Evolutionary conservation across 2,888 invertebrate genomes (phyloP), one percentile per base, ranked within the genome.

Genomic region (Parapristionchus giblindavisi): DNA sequence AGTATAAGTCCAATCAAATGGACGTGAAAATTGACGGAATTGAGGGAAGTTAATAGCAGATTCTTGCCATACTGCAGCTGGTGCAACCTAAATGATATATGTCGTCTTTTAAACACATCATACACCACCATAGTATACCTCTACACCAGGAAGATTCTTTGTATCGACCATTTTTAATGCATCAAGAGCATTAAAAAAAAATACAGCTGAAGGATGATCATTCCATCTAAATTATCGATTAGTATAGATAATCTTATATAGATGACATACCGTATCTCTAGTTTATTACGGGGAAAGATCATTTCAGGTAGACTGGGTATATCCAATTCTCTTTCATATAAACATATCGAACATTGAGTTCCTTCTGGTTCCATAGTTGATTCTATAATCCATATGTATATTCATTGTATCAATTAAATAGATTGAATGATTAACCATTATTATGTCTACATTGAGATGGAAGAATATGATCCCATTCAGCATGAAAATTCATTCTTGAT

Each of bases 221-320:
- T 32, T 51, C 38, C 38, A 52, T 48, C 43, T 75, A 11, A 75
- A 34, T 43, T 54, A 24, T 63, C 40, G 32, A 40, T 1, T 2
- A 1, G 40, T 63, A 1, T 24, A 3, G 2, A 27, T 1, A 24
- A 34, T 32, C 51, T 32, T 17, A 32, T n/a, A 38, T 29, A 21
- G 48, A 52, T 11, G 52, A 88, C 95, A 94, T 61, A 90, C 89
- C 54, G 24, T 17, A 99, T 87, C 38, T 90, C 90, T 51, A 99
- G 90, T 77, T 92, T 89, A 88, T 99, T 99, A 84, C 94, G 93
- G 29, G 96, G 94, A 90, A 98, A 99, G 32, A 98, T 94, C 98
- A 99, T 99, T 88, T 99, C 99, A 5, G 99, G 99, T 85, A 84
- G 76, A 63, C 81, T 80, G 3, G 82, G 84, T n/a, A 87, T 76